phyloP scores from a whole-genome alignment of 2,113 vertebrate genomes.

The Labeo rohita region DNA sequence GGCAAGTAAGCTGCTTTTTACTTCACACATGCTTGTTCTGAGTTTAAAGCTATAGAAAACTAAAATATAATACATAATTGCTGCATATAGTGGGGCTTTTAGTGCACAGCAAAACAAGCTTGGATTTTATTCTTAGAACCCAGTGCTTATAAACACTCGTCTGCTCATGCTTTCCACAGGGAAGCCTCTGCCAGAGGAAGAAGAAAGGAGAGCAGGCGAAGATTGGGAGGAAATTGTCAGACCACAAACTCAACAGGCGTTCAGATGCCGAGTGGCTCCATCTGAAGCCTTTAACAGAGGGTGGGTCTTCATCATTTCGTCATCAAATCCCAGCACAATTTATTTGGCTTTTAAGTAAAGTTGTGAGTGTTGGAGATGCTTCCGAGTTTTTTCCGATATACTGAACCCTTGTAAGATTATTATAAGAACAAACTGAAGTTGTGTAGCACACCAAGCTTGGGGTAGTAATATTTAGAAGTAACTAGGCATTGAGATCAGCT shows the following conservation, averaged over 20 bases:
- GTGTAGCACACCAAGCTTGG: neutral
- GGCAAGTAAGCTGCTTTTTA: neutral
- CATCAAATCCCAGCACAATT: neutral
- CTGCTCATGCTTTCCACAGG: slow-evolving; percentile 69
- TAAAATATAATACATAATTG: slow-evolving; percentile 13
- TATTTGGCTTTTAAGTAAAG: neutral
- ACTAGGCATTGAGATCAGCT: neutral
- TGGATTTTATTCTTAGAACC: slow-evolving; percentile 11
- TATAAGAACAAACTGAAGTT: neutral
- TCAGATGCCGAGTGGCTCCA: slow-evolving; percentile 95
- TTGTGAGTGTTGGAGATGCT: neutral
- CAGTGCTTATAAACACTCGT: neutral
- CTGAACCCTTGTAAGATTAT: neutral
- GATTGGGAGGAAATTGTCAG: slow-evolving; percentile 91
- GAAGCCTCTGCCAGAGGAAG: slow-evolving; percentile 77
- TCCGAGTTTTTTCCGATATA: neutral
- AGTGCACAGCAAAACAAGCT: neutral
- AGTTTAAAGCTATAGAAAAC: neutral
- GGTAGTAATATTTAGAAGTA: neutral
- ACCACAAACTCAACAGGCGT: slow-evolving; percentile 90
- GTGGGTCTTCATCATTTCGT: slow-evolving; percentile 47
- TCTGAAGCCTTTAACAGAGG: slow-evolving; percentile 85
- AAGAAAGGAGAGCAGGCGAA: slow-evolving; percentile 80
- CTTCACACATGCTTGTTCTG: neutral
- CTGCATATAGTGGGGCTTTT: neutral